Base-by-base conservation (phyloP, 2,113 vertebrate genomes). In the Callopanchax toddi region DNA sequence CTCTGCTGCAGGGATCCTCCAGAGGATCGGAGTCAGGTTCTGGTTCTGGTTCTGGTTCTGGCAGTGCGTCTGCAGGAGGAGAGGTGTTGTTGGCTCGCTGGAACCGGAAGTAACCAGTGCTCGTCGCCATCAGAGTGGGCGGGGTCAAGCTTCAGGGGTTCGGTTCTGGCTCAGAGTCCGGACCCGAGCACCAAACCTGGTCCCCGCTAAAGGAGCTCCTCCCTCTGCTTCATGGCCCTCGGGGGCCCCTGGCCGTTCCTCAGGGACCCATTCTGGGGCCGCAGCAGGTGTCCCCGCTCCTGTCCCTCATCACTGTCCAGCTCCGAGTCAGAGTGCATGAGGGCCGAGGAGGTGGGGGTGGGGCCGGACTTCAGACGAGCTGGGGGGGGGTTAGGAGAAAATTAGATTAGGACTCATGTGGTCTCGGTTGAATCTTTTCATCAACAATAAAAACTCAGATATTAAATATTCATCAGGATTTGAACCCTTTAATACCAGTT, bases 271-370 rank as follows among this genome's bases (percentile, higher is more conserved):
- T 99, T 99, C 89, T 98, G 96, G 48, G 92, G 92, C 0, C 94
- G 88, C 5, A 98, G 93, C 36, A 98, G 93, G 3, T 95, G 95
- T 45, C 97, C 96, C 13, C 96, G 95, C 39, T 99, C 97, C 43
- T 95, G 94, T 36, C 94, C 95, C 1, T 99, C 96, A 0, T 99
- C 97, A 0, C 97, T 99, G 88, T 98, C 96, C 91, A 98, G 89
- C 48, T 99, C 97, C 0, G 97, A 99, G 85, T 99, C 97, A 0
- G 97, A 99, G 79, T 92, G 95, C 97, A 99, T 98, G 86, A 99
- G 93, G 69, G 96, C 96, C 1, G 95, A 98, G 71, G 93, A 95
- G 60, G 93, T 79, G 64, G 92, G 95, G n/a, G 85, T 67, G 0
- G 94, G 92, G 4, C 87, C 83, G 1, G 93, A 85, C 86, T 98